Base-by-base conservation (phyloP, 2,113 vertebrate species). In the Phoxinus phoxinus region DNA sequence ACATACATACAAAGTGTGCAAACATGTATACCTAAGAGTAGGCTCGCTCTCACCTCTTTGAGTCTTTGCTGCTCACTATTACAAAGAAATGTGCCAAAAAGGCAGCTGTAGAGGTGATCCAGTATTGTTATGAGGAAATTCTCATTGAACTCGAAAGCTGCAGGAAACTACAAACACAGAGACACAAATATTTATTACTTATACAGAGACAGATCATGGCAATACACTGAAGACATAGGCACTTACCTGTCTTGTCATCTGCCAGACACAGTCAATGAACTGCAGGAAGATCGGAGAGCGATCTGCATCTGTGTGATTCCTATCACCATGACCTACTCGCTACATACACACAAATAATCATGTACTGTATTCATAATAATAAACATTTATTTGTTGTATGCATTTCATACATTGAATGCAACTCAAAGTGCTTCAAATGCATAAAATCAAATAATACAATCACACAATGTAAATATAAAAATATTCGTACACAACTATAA, bases 221-320 rank as follows among this genome's bases (percentile, higher is more conserved):
- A 63, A 1, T 4, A 79, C 15, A 35, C 15, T 58, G 19, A 63
- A 48, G 17, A 69, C 19, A 46, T 23, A 9, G 19, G 19, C 17
- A 86, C 85, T 85, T 91, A 99, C 98, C 97, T 99, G 98, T 91
- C 96, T 95, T n/a, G 97, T 98, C 95, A 99, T 95, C 78, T 99
- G 98, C 98, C 98, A 99, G 79, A 99, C 98, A 35, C 96, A 99
- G 92, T 99, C 98, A 9, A 99, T 94, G 87, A 99, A 99, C 93
- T 99, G 98, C 88, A 99, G 95, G 71, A 99, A 99, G 88, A 99
- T 96, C 2, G 98, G 98, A 0, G 98, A 99, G 32, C 97, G 95
- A 92, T 99, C 98, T 0, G 97, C 97, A 0, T 99, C 98, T 0
- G 97, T 96, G 0, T 99, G 97, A 86, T 99, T 99, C 93, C 96